Percentiles rank a stretch among this genome's conserved stretches.
phyloP scores from a whole-genome alignment of 2,888 invertebrate species.

The Tinea semifulvella region DNA sequence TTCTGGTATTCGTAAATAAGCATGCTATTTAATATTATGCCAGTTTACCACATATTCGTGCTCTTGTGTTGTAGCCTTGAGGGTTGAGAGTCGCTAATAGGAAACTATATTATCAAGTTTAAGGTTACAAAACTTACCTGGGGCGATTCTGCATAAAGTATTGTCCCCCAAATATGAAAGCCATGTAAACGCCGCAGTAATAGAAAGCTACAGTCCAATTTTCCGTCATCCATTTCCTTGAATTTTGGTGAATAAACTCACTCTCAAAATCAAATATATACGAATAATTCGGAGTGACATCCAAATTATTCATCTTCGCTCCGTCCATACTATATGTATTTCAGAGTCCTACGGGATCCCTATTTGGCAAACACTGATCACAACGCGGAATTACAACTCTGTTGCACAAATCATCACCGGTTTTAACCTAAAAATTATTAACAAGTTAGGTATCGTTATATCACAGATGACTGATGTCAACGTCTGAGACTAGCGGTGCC shows the following conservation, averaged over 20 bases:
- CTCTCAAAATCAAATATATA: slow-evolving; percentile 96
- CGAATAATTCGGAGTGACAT: slow-evolving; percentile 85
- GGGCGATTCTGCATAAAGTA: slow-evolving; percentile 93
- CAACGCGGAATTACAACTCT: slow-evolving; percentile 23
- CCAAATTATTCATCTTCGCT: slow-evolving; percentile 59
- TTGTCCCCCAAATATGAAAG: slow-evolving; percentile 92
- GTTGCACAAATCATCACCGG: slow-evolving; percentile 54
- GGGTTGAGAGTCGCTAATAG: background rate
- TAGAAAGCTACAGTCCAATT: slow-evolving; percentile 97
- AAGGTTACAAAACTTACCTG: slow-evolving; percentile 55
- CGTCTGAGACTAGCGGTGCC: slow-evolving; percentile 30
- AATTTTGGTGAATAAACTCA: slow-evolving; percentile 89
- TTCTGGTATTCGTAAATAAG: background rate
- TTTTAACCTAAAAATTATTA: slow-evolving; percentile 50
- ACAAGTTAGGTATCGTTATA: slow-evolving; percentile 49
- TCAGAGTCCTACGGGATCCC: background rate
- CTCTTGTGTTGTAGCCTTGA: too few species aligned
- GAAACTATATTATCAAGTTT: slow-evolving; percentile 1
- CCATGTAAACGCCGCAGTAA: slow-evolving; percentile 89
- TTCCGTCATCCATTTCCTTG: slow-evolving; percentile 93
- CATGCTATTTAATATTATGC: background rate
- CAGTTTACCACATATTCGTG: background rate
- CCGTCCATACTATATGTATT: slow-evolving; percentile 34
- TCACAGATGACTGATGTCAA: slow-evolving; percentile 57
- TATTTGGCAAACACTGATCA: slow-evolving; percentile 8